Percentiles rank a stretch among this genome's conserved stretches.
phyloP scores from a whole-genome alignment of 2,113 vertebrate genomes.

The Drymodes brunneopygia region DNA sequence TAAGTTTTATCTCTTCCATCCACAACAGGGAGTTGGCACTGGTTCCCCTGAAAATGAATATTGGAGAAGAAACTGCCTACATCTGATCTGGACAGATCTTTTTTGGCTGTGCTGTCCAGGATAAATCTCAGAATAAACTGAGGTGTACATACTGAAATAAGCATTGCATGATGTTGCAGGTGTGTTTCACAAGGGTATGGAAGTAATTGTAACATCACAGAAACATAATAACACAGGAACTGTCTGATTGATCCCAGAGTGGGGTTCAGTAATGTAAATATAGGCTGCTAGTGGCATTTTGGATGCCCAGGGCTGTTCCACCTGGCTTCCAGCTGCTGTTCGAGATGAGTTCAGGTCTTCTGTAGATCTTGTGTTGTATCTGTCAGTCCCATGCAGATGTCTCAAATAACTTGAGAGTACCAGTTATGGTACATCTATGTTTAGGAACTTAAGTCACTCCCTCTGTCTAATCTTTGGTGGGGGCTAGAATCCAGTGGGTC shows the following conservation, averaged over 20 bases:
- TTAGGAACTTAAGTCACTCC: background rate
- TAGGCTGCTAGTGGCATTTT: background rate
- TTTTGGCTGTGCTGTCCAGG: background rate
- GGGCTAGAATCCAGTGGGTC: background rate
- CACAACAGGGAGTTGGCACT: background rate
- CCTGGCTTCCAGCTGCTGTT: background rate
- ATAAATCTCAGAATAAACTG: background rate
- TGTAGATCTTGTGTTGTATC: background rate
- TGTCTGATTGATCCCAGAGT: background rate
- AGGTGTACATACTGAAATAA: background rate
- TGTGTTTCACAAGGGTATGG: background rate
- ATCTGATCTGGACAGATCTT: background rate
- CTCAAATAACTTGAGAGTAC: background rate
- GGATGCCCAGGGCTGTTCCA: background rate
- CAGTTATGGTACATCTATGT: background rate
- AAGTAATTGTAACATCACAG: background rate
- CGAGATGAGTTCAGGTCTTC: background rate
- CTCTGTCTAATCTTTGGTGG: background rate
- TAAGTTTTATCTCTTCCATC: conserved; percentile 73
- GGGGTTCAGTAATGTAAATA: background rate
- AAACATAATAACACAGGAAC: background rate
- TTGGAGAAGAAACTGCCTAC: background rate
- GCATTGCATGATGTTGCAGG: background rate
- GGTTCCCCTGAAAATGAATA: background rate
- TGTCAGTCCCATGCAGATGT: background rate